Conservation (phyloP, 2,113 vertebrate species). For the Neogale vison region DNA sequence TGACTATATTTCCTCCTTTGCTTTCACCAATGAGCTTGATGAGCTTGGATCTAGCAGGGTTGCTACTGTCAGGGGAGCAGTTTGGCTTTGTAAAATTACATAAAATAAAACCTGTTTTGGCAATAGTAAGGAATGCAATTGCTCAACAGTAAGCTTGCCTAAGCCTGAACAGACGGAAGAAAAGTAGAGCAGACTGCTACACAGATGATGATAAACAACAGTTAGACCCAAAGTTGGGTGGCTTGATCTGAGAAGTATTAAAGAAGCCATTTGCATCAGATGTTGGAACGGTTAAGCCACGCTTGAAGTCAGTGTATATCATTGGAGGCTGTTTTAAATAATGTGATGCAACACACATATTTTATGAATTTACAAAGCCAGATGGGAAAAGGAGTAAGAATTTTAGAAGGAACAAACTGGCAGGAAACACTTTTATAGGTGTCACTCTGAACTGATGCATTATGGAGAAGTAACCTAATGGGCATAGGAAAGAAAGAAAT, state of each 20-base stretch:
- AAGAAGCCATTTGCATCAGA: conserved; percentile 60
- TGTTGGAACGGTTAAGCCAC: conserved; percentile 26
- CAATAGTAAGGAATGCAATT: conserved; percentile 45
- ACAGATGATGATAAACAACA: neutral
- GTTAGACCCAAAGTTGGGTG: conserved; percentile 57
- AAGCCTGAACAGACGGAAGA: conserved; percentile 67
- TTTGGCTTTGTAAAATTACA: conserved; percentile 58
- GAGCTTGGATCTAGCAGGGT: conserved; percentile 43
- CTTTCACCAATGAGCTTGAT: conserved; percentile 33
- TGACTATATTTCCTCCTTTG: neutral
- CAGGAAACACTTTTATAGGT: conserved; percentile 50
- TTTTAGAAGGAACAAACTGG: conserved; percentile 55
- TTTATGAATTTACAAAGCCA: conserved; percentile 70
- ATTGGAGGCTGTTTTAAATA: conserved; percentile 69
- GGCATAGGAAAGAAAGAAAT: conserved; percentile 29
- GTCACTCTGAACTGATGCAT: conserved; percentile 51
- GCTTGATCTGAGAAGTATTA: conserved; percentile 42
- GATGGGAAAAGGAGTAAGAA: conserved; percentile 62
- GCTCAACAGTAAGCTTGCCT: conserved; percentile 64
- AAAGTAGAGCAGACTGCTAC: conserved; percentile 53
- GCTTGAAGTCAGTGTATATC: conserved; percentile 46
- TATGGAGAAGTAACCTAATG: conserved; percentile 55
- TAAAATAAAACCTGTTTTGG: conserved; percentile 75
- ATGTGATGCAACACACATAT: conserved; percentile 65
- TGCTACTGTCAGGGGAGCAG: conserved; percentile 57